Conservation (phyloP, 2,797 vertebrate species). For the Smutsia gigantea region DNA sequence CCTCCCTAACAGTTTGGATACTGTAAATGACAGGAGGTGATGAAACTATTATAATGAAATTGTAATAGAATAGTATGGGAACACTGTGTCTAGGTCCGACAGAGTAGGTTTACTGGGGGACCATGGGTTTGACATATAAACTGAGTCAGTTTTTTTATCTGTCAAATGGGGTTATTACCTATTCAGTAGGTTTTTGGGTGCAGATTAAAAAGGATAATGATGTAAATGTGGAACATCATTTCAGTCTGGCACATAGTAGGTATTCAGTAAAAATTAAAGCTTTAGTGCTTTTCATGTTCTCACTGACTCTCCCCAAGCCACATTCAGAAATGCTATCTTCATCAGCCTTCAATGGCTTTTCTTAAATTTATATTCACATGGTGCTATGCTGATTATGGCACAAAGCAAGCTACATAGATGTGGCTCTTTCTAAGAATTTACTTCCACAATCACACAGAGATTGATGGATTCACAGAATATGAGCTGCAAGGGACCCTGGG, state of each 20-base stretch:
- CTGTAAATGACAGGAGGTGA: neutral
- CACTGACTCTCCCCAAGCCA: neutral
- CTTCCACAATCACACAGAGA: conserved; percentile 51
- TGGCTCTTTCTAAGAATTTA: conserved; percentile 52
- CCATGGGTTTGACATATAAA: neutral
- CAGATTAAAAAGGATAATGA: neutral
- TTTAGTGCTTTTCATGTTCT: neutral
- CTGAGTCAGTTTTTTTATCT: neutral
- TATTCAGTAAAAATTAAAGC: neutral
- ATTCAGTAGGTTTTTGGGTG: neutral
- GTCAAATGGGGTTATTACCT: neutral
- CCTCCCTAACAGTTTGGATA: neutral
- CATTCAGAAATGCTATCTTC: neutral
- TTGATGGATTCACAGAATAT: conserved; percentile 56
- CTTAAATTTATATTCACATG: neutral
- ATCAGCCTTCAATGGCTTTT: neutral
- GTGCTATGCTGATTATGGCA: conserved; percentile 12
- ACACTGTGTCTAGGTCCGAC: neutral
- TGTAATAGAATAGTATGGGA: neutral
- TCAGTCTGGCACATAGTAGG: neutral
- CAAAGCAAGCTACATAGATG: neutral
- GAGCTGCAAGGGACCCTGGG: conserved; percentile 35
- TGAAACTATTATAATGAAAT: neutral
- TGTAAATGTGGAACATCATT: neutral
- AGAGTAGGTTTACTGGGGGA: neutral